phyloP scores from a whole-genome alignment of 2,888 invertebrate species.

The Leptopterna dolabrata region DNA sequence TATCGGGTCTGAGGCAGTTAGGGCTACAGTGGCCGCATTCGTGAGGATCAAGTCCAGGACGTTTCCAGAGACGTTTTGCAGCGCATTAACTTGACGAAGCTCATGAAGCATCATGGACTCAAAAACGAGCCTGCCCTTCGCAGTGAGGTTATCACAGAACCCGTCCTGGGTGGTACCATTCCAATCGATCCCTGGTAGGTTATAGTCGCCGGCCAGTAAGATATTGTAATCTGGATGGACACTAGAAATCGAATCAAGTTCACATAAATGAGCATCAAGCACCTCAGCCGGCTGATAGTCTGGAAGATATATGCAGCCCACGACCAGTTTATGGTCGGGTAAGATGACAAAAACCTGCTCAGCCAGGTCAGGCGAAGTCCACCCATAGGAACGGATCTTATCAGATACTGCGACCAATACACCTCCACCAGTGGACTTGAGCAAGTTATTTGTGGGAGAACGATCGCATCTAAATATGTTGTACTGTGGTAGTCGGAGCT shows the following conservation, averaged over 20 bases:
- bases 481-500: not conserved
- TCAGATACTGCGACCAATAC: not conserved
- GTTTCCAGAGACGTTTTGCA: not conserved
- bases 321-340: not conserved
- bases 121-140: not conserved
- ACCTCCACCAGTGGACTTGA: not conserved
- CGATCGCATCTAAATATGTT: not conserved
- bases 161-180: not conserved
- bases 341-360: not conserved
- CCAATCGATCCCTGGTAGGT: not conserved
- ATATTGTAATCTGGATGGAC: not conserved
- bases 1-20: not conserved
- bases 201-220: not conserved
- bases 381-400: not conserved
- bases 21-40: not conserved
- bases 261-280: not conserved
- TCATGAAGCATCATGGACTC: not conserved
- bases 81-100: not conserved
- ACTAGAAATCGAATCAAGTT: not conserved
- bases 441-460: not conserved
- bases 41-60: slow-evolving; percentile 5
- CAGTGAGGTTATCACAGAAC: no score
- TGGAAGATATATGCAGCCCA: not conserved
- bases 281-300: not conserved
- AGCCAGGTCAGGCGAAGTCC: not conserved